Evolutionary conservation across 1,140 invertebrate species (phyloP).

Genomic region (Euborellia annulipes): DNA sequence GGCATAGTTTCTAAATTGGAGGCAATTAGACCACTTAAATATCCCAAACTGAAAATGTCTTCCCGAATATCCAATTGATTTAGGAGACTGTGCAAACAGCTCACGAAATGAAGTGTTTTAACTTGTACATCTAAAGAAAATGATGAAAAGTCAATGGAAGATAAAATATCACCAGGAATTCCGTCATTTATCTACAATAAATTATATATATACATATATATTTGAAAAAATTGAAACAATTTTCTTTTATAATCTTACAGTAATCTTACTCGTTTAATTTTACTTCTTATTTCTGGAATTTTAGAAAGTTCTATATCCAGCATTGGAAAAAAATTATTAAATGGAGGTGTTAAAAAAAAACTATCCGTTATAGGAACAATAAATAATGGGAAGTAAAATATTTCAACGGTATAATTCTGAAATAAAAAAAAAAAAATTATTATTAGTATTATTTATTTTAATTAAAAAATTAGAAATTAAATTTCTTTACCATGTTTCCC

Average conservation of each 20-base stretch:
- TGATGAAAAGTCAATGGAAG: too few relatives aligned
- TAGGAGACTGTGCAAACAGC: conserved; percentile 39
- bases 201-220: too few relatives aligned
- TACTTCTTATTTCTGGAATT: conserved; percentile 23
- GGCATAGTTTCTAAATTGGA: conserved; percentile 40
- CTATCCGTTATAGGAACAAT: conserved; percentile 36
- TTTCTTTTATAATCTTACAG: too few relatives aligned
- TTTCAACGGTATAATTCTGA: conserved; percentile 37
- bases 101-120: conserved; percentile 30
- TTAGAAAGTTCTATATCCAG: conserved; percentile 27
- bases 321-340: conserved; percentile 39
- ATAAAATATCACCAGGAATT: too few relatives aligned
- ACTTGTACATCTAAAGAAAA: conserved; percentile 14
- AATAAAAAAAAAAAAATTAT: conserved; percentile 16
- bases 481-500: conserved; percentile 29
- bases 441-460: background rate
- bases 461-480: background rate
- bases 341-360: conserved; percentile 46
- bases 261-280: conserved; percentile 22
- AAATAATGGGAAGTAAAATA: conserved; percentile 45
- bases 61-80: conserved; percentile 40
- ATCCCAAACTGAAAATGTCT: conserved; percentile 46
- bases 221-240: too few relatives aligned
- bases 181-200: too few relatives aligned
- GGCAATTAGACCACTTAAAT: conserved; percentile 41